Evolutionary conservation across 2,113 vertebrate species (phyloP).

Genomic region (crab-eating macaque (Macaca fascicularis)): DNA sequence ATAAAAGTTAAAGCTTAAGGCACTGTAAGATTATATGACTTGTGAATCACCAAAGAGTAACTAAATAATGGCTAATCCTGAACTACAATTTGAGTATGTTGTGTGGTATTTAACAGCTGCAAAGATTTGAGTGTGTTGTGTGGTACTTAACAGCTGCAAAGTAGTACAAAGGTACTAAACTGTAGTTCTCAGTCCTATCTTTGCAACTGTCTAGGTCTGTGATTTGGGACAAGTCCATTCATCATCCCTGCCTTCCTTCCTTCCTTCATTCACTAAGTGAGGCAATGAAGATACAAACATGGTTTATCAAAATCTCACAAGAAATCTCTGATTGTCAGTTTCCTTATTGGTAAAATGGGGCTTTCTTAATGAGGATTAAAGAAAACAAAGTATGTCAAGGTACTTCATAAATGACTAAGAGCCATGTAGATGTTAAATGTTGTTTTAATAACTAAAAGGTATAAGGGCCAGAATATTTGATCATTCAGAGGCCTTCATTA

Average conservation of each 20-base stretch:
- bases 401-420: neutral
- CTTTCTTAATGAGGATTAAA: neutral
- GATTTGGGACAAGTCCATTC: neutral
- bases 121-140: neutral
- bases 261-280: neutral
- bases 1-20: neutral
- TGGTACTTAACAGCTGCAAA: neutral
- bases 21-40: neutral
- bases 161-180: neutral
- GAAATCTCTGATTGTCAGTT: neutral
- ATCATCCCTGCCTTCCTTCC: neutral
- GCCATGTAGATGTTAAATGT: neutral
- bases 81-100: neutral
- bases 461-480: neutral
- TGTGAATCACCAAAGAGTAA: conserved; percentile 25
- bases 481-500: neutral
- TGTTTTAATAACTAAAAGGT: neutral
- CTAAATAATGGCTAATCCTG: conserved; percentile 23
- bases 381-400: neutral
- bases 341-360: neutral
- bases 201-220: neutral
- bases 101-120: neutral
- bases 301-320: neutral
- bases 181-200: neutral
- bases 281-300: neutral